Base-by-base conservation (phyloP, 2,797 vertebrate species). In the Crocidura indochinensis region DNA sequence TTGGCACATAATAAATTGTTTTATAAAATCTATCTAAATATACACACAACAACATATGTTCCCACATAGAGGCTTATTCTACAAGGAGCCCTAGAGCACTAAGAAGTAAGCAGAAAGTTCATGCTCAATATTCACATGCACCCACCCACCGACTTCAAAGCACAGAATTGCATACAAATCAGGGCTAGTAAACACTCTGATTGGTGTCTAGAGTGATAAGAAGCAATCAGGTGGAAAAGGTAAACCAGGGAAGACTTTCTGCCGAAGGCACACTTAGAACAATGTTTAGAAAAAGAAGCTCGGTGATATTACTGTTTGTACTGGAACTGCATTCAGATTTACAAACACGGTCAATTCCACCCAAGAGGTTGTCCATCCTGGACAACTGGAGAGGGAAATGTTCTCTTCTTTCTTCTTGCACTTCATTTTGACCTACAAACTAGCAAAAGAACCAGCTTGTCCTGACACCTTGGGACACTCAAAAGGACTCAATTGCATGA, bases 231-330 rank as follows among this genome's bases (percentile, higher is more conserved):
- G 51, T 38, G 31, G 15, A 69, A 84, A 93, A 47, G 82, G 2
- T 27, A 68, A 91, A 68, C 31, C 49, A 44, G 47, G 74, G 82
- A 81, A 88, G 65, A 79, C 60, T 46, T 91, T 72, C 80, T 46
- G 44, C 71, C 67, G 49, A 74, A 88, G 91, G 86, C 31, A 77
- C 19, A 8, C 76, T 77, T 80, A 15, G 49, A 91, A 65, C 10
- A 51, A 8, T 74, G 9, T 82, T 79, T 87, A 38, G 49, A 67
- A 69, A 90, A 91, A n/a, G 44, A 77, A 49, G 27, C 22, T 60
- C n/a, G 94, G 51, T 65, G 47, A 60, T 88, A 84, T 88, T 47
- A 80, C 22, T 65, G 12, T 82, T 56, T 83, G 29, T 71, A 27
- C 29, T 79, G 17, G 15, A 47, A 78, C 19, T 79, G 56, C 67